These are phyloP conservation scores for Bombus cullumanus DNA, from an alignment of 1,140 invertebrate species.

Conservation along the genomic window DNA sequence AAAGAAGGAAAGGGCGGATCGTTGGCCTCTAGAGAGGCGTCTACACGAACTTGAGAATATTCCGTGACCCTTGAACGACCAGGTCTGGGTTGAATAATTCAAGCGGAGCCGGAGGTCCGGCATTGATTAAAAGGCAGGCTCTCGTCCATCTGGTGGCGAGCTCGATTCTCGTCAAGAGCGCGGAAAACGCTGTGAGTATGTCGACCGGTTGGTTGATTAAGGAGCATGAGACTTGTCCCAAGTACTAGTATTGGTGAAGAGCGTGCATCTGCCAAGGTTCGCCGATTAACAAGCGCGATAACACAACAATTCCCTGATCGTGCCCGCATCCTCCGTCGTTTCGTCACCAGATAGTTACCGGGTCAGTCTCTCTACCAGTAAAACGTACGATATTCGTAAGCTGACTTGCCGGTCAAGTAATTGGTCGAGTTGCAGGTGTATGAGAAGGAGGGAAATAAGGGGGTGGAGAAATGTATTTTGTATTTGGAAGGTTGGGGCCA, in stretches of 20 bases:
- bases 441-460: background rate
- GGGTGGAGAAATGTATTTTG: background rate
- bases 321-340: conserved; percentile 27
- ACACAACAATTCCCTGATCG: conserved; percentile 19
- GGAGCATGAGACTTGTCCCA: background rate
- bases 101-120: conserved; percentile 48
- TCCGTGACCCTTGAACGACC: conserved; percentile 43
- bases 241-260: conserved; percentile 5
- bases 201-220: conserved; percentile 23
- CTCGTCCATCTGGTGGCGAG: background rate
- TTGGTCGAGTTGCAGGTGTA: conserved; percentile 12
- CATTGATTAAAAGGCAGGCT: conserved; percentile 51
- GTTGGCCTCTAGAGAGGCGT: conserved; percentile 18
- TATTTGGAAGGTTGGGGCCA: background rate
- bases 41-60: conserved; percentile 44
- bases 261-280: conserved; percentile 13
- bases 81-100: conserved; percentile 49
- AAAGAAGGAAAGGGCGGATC: background rate
- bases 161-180: conserved; percentile 23
- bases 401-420: background rate
- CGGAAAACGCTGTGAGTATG: conserved; percentile 25
- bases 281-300: conserved; percentile 31
- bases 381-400: background rate
- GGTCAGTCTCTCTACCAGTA: background rate
- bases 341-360: background rate